A percentile compares a stretch with the other conserved stretches of the same genome.
These are phyloP conservation scores for Drosophila albomicans DNA, from an alignment of 1,140 invertebrate genomes.

Conservation along the genomic window DNA sequence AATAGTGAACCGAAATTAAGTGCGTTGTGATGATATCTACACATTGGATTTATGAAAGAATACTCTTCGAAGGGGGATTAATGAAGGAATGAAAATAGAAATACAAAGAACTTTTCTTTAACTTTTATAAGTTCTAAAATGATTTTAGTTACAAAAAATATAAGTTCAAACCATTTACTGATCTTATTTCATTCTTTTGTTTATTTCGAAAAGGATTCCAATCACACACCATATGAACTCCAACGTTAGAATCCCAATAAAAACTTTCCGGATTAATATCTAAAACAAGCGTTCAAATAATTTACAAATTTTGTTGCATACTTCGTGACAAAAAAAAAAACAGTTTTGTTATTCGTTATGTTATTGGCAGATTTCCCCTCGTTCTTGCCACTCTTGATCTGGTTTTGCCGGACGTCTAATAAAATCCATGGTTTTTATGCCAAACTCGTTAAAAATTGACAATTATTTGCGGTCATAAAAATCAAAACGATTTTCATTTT, in stretches of 20 bases:
- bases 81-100: too few relatives aligned
- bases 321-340: constrained; percentile 29
- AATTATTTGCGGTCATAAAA: constrained; percentile 71
- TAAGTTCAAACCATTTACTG: too few relatives aligned
- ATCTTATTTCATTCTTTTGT: too few relatives aligned
- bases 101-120: too few relatives aligned
- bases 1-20: background rate
- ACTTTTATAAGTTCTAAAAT: too few relatives aligned
- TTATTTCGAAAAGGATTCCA: too few relatives aligned
- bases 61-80: too few relatives aligned
- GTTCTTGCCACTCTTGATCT: constrained; percentile 1
- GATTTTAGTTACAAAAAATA: too few relatives aligned
- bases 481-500: constrained; percentile 66
- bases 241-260: too few relatives aligned
- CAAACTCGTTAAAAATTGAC: constrained; percentile 61
- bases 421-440: constrained; percentile 50
- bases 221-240: too few relatives aligned
- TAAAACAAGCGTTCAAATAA: background rate
- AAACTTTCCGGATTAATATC: background rate
- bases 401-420: constrained; percentile 16
- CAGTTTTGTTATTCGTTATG: constrained; percentile 2
- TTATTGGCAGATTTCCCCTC: constrained; percentile 27
- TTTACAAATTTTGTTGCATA: constrained; percentile 40
- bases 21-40: background rate
- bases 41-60: too few relatives aligned